phyloP scores from a whole-genome alignment of 2,113 vertebrate species.

The Seriola dumerili region DNA sequence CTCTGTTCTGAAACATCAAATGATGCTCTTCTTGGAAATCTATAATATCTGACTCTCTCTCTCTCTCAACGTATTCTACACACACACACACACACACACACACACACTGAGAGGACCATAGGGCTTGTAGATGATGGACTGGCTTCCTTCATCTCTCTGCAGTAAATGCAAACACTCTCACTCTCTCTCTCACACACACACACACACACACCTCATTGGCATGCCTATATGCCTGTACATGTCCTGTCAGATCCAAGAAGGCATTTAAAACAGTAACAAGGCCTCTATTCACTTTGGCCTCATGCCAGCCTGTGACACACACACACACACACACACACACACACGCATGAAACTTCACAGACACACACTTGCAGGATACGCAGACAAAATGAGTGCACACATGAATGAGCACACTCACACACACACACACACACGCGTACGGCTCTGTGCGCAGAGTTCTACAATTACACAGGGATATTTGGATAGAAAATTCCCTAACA shows the following conservation, averaged over 20 bases:
- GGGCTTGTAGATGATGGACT: slow-evolving; percentile 41
- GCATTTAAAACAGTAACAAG: slow-evolving; percentile 75
- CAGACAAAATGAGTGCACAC: slow-evolving; percentile 26
- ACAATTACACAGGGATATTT: slow-evolving; percentile 79
- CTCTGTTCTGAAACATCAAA: slow-evolving; percentile 44
- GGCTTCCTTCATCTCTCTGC: slow-evolving; percentile 33
- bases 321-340: slow-evolving; percentile 3
- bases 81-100: slow-evolving; percentile 4
- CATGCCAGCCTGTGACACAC: slow-evolving; percentile 52
- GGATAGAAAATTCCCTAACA: slow-evolving; percentile 77
- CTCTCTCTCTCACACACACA: slow-evolving; percentile 31
- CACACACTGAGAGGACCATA: slow-evolving; percentile 24
- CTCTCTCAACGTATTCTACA: slow-evolving; percentile 5
- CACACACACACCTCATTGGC: slow-evolving; percentile 61
- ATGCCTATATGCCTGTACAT: slow-evolving; percentile 68
- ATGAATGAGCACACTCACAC: slow-evolving; percentile 28
- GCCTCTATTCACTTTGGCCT: slow-evolving; percentile 70
- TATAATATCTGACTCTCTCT: slow-evolving; percentile 26
- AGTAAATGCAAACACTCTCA: slow-evolving; percentile 35
- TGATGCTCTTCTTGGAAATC: slow-evolving; percentile 23
- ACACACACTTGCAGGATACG: slow-evolving; percentile 49
- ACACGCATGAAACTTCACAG: slow-evolving; percentile 11
- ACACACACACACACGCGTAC: not conserved
- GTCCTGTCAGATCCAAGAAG: slow-evolving; percentile 72
- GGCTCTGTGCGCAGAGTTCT: slow-evolving; percentile 53